Evolutionary conservation across 1,140 invertebrate species (phyloP), one percentile per base, ranked within the genome.

Genomic region (Leptoteleia sp.): DNA sequence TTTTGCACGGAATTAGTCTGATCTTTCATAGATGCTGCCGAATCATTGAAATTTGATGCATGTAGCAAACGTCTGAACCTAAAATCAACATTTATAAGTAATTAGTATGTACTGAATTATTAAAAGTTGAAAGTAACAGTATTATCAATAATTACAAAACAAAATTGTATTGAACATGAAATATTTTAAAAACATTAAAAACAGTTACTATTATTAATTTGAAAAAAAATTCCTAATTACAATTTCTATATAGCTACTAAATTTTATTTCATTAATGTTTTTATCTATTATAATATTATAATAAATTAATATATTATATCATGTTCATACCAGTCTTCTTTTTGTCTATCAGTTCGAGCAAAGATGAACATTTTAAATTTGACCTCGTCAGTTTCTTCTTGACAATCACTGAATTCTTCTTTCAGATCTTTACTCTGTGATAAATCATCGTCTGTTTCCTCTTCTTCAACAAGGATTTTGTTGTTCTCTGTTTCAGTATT

Each of bases 291-390:
- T n/a, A n/a, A n/a, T n/a, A n/a, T n/a, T n/a, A n/a, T n/a, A n/a
- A n/a, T n/a, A n/a, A n/a, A n/a, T n/a, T n/a, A n/a, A n/a, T n/a
- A n/a, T n/a, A n/a, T n/a, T n/a, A n/a, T n/a, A n/a, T n/a, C n/a
- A n/a, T n/a, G n/a, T n/a, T n/a, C n/a, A n/a, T 55, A 96, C 96
- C 96, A 98, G 80, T 96, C 93, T 89, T 97, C 96, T 86, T 98
- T 98, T 79, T 97, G 95, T 42, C 95, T 89, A 81, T 95, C 93
- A 47, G 94, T 93, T 68, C 96, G 90, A 1, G 95, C 93, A 89
- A 98, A 97, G 47, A 98, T 85, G 82, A 93, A 93, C 11, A 91
- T 84, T 87, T 87, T 89, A 79, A 85, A 78, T 82, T 88, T 35
- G 9, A 82, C 79, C 4, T 83, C 72, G 17, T 84, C 72, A 0